Evolutionary conservation across 1,140 invertebrate genomes (phyloP).

Genomic region (Lepidurus arcticus): DNA sequence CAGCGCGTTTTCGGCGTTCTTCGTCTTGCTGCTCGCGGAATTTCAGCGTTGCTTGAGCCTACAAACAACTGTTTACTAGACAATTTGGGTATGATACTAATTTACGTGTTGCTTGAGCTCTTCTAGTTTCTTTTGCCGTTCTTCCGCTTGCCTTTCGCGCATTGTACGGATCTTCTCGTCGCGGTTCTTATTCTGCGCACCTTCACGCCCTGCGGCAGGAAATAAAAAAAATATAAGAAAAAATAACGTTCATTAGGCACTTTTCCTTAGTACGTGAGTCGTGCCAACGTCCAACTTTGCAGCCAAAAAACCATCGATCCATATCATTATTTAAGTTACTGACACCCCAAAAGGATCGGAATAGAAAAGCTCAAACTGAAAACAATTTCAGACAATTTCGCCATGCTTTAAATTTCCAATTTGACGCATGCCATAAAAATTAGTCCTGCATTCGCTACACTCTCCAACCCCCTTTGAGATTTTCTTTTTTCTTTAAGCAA

Average conservation of each 20-base stretch:
- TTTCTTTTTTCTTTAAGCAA: background rate
- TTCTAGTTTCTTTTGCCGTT: constrained; percentile 74
- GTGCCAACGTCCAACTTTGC: background rate
- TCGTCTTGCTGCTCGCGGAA: constrained; percentile 82
- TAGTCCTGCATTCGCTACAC: background rate
- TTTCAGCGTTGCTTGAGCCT: constrained; percentile 75
- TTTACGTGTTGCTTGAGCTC: constrained; percentile 62
- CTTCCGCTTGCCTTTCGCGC: constrained; percentile 74
- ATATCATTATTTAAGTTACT: background rate
- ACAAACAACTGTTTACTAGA: background rate
- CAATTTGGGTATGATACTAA: background rate
- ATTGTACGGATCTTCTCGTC: constrained; percentile 47
- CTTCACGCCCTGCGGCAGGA: constrained; percentile 23
- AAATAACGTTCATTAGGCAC: background rate
- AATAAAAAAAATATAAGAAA: background rate
- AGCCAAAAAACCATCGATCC: constrained; percentile 14
- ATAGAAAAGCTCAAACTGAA: background rate
- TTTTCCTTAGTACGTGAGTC: constrained; percentile 1
- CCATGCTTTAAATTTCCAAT: background rate
- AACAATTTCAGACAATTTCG: background rate
- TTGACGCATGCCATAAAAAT: background rate
- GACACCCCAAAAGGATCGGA: background rate
- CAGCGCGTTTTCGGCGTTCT: constrained; percentile 67
- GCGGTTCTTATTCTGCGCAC: constrained; percentile 37
- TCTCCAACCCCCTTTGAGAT: background rate